Evolutionary conservation across 2,113 vertebrate genomes (phyloP).

Genomic region (Scolopax mira): DNA sequence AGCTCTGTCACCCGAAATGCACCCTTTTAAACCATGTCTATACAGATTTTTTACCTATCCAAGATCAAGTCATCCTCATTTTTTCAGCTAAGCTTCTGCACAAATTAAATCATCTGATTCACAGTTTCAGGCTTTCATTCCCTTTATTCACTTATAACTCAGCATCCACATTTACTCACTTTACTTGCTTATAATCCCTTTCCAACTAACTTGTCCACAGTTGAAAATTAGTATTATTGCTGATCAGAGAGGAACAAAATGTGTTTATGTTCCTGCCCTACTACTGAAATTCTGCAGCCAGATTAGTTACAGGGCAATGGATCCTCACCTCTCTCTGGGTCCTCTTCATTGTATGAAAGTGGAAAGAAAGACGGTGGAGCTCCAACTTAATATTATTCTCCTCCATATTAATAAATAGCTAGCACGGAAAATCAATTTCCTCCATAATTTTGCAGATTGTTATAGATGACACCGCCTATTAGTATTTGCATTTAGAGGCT

Average conservation of each 20-base stretch:
- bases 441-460: slow-evolving; percentile 21
- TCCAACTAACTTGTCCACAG: background rate
- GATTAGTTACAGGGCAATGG: background rate
- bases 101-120: background rate
- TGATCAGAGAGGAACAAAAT: background rate
- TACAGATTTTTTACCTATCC: background rate
- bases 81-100: background rate
- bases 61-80: background rate
- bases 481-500: slow-evolving; percentile 31
- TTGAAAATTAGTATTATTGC: background rate
- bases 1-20: background rate
- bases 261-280: background rate
- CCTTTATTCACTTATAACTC: background rate
- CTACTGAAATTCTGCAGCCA: background rate
- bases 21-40: background rate
- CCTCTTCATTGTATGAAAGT: background rate
- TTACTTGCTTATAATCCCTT: background rate
- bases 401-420: slow-evolving; percentile 6
- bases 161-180: background rate
- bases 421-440: slow-evolving; percentile 27
- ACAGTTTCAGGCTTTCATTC: background rate
- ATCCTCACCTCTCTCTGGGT: background rate
- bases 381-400: background rate
- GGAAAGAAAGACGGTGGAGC: background rate
- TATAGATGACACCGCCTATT: slow-evolving; percentile 31